Conservation (phyloP, 2,113 vertebrate genomes). For the Pteronura brasiliensis region DNA sequence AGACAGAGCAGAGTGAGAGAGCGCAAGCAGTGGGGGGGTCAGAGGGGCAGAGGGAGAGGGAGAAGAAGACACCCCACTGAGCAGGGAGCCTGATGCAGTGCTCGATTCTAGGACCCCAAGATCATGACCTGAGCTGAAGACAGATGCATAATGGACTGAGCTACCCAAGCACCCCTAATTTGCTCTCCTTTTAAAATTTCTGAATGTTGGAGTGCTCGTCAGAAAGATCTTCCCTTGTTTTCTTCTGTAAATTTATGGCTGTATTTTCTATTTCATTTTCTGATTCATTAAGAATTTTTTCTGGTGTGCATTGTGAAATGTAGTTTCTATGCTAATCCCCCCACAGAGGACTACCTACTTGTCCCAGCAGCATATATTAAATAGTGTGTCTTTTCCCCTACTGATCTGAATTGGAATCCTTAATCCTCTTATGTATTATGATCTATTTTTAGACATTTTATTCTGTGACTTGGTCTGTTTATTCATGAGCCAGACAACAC, state of each 20-base stretch:
- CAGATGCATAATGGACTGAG: background rate
- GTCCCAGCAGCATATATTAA: background rate
- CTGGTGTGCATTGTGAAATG: background rate
- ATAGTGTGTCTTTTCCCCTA: background rate
- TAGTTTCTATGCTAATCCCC: background rate
- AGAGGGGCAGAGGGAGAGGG: background rate
- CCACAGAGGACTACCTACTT: background rate
- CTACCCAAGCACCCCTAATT: background rate
- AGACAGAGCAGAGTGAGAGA: background rate
- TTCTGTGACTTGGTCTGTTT: background rate
- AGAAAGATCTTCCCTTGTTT: background rate
- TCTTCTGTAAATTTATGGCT: background rate
- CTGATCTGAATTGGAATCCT: background rate
- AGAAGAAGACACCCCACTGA: background rate
- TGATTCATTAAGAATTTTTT: background rate
- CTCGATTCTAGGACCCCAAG: background rate
- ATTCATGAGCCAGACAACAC: background rate
- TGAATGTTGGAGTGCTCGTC: background rate
- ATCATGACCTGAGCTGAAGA: background rate
- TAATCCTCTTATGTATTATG: background rate
- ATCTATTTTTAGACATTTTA: background rate
- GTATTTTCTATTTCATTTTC: background rate
- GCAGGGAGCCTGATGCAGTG: background rate
- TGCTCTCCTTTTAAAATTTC: background rate
- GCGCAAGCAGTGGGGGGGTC: too few relatives aligned